Percentiles rank a stretch among this genome's conserved stretches.
These are phyloP conservation scores for Acanthisitta chloris DNA, from an alignment of 2,113 vertebrate genomes.

Conservation along the genomic window DNA sequence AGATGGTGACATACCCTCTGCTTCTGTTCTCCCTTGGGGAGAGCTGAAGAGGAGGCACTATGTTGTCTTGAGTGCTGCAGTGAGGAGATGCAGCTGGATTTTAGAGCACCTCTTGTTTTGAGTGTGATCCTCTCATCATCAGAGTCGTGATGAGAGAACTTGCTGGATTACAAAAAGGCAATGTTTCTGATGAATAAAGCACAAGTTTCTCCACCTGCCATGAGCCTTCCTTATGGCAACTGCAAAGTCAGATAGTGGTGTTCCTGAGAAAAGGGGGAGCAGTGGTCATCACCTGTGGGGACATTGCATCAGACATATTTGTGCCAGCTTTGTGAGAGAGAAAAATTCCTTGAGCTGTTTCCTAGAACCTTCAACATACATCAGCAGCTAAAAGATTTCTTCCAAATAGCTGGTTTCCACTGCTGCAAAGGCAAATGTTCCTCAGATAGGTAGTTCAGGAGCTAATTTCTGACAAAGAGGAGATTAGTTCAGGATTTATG, in stretches of 20 bases:
- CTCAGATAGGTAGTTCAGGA: background rate
- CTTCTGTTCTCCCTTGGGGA: background rate
- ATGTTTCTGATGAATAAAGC: background rate
- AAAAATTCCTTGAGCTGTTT: background rate
- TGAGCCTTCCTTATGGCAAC: background rate
- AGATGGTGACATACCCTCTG: background rate
- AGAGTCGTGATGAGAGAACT: background rate
- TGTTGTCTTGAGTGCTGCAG: background rate
- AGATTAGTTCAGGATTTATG: slow-evolving; percentile 42
- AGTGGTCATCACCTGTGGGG: background rate
- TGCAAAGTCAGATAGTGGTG: background rate
- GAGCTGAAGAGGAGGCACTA: background rate
- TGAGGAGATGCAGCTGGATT: background rate
- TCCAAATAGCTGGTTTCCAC: background rate
- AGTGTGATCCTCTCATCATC: background rate
- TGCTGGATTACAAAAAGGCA: background rate
- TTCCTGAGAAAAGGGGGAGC: background rate
- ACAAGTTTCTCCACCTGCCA: background rate
- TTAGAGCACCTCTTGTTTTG: background rate
- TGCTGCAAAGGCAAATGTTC: background rate
- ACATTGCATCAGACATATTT: background rate
- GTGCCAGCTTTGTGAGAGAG: background rate
- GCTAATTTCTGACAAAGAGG: slow-evolving; percentile 20
- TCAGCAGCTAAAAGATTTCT: background rate
- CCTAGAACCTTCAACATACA: background rate